Percentiles rank a stretch among this genome's conserved stretches.
Evolutionary conservation across 2,113 vertebrate genomes (phyloP).

Genomic region (Marmota monax): DNA sequence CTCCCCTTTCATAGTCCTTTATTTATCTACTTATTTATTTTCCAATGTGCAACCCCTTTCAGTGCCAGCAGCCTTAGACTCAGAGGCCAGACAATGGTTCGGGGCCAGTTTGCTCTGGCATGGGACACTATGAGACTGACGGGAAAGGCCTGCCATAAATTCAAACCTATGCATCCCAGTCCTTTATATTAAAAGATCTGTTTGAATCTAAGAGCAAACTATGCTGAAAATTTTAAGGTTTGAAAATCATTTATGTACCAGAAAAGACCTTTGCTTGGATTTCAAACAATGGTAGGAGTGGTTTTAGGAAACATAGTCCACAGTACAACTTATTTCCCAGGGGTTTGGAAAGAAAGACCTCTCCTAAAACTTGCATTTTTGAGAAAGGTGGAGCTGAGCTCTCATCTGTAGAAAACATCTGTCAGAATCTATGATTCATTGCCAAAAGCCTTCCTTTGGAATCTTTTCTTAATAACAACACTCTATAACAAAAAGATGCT

Average conservation of each 20-base stretch:
- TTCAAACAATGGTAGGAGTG: slow-evolving; percentile 74
- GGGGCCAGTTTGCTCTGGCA: too few relatives aligned
- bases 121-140: too few relatives aligned
- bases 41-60: too few relatives aligned
- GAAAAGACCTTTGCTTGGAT: slow-evolving; percentile 67
- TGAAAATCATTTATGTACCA: slow-evolving; percentile 67
- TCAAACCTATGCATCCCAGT: not conserved
- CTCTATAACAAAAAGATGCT: slow-evolving; percentile 75
- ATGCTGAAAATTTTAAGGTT: slow-evolving; percentile 35
- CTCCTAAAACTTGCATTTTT: slow-evolving; percentile 77
- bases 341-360: slow-evolving; percentile 63
- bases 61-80: too few relatives aligned
- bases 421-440: slow-evolving; percentile 78
- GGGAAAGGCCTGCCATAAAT: too few relatives aligned
- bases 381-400: slow-evolving; percentile 73
- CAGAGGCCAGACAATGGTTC: too few relatives aligned
- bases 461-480: slow-evolving; percentile 73
- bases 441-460: slow-evolving; percentile 79
- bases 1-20: not conserved
- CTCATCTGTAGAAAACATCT: slow-evolving; percentile 83
- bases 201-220: slow-evolving; percentile 23
- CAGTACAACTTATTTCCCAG: slow-evolving; percentile 71
- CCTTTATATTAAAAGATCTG: slow-evolving; percentile 9
- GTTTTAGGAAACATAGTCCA: slow-evolving; percentile 68
- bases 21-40: too few relatives aligned